Conservation (phyloP, 2,113 vertebrate species). For the Gasterosteus aculeatus region DNA sequence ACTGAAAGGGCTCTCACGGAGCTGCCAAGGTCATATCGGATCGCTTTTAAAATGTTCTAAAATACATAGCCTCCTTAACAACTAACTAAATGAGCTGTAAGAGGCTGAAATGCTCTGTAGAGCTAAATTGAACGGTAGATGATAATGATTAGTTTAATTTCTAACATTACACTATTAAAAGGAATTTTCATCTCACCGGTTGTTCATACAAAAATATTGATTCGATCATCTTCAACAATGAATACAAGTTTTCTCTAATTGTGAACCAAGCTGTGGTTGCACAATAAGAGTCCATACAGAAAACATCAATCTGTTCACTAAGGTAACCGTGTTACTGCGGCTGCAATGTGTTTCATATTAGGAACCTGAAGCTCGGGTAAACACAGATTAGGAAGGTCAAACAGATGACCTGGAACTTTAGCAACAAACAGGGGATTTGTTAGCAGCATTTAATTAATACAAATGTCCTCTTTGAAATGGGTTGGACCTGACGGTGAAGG, state of each 20-base stretch:
- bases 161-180: not conserved
- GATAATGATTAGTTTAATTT: not conserved
- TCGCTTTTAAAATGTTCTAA: too few species aligned
- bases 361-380: constrained; percentile 13
- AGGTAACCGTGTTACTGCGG: not conserved
- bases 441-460: constrained; percentile 48
- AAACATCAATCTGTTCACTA: not conserved
- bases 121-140: not conserved
- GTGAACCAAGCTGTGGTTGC: not conserved
- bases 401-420: constrained; percentile 16
- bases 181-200: not conserved
- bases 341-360: constrained; percentile 1
- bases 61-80: not conserved
- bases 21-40: too few species aligned
- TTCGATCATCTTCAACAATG: not conserved
- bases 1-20: too few species aligned
- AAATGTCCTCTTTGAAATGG: constrained; percentile 41
- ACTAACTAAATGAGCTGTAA: not conserved
- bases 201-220: not conserved
- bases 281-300: not conserved
- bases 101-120: not conserved
- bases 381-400: constrained; percentile 32
- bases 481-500: constrained; percentile 43
- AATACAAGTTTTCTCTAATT: not conserved
- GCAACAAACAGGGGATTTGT: constrained; percentile 32